Percentiles rank a stretch among this genome's conserved stretches.
These are phyloP conservation scores for Troilus luridus DNA, from an alignment of 2,888 invertebrate species.

Conservation along the genomic window DNA sequence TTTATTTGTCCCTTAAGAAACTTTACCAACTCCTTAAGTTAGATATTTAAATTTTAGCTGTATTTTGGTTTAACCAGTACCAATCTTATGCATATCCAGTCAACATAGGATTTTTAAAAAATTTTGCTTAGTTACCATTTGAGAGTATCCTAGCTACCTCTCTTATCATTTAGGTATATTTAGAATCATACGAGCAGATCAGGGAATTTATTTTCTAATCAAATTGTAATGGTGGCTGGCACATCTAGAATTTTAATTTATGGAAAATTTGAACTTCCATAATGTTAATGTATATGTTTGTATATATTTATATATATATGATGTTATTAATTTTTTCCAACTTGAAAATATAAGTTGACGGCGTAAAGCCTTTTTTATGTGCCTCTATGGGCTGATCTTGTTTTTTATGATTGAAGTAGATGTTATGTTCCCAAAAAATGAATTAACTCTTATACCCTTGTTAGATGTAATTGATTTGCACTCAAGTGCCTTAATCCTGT, in stretches of 20 bases:
- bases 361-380: slow-evolving; percentile 30
- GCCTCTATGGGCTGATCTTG: slow-evolving; percentile 29
- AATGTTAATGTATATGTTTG: slow-evolving; percentile 55
- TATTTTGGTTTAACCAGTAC: slow-evolving; percentile 9
- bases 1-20: not conserved
- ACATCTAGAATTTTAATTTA: slow-evolving; percentile 47
- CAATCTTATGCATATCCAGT: slow-evolving; percentile 27
- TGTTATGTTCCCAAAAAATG: not conserved
- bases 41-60: not conserved
- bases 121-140: slow-evolving; percentile 52
- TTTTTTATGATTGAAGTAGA: slow-evolving; percentile 35
- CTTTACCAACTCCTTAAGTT: slow-evolving; percentile 24
- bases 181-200: slow-evolving; percentile 51
- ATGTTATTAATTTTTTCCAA: slow-evolving; percentile 36
- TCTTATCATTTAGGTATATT: slow-evolving; percentile 45
- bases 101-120: not conserved
- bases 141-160: slow-evolving; percentile 56
- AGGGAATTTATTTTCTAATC: slow-evolving; percentile 46
- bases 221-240: slow-evolving; percentile 57
- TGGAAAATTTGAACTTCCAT: slow-evolving; percentile 42
- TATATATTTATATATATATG: slow-evolving; percentile 54
- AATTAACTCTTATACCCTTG: slow-evolving; percentile 40
- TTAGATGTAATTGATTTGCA: slow-evolving; percentile 58
- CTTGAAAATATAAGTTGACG: slow-evolving; percentile 29
- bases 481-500: slow-evolving; percentile 58